Evolutionary conservation across 2,888 invertebrate genomes (phyloP), one percentile per base, ranked within the genome.

Genomic region (Graphium colonna): DNA sequence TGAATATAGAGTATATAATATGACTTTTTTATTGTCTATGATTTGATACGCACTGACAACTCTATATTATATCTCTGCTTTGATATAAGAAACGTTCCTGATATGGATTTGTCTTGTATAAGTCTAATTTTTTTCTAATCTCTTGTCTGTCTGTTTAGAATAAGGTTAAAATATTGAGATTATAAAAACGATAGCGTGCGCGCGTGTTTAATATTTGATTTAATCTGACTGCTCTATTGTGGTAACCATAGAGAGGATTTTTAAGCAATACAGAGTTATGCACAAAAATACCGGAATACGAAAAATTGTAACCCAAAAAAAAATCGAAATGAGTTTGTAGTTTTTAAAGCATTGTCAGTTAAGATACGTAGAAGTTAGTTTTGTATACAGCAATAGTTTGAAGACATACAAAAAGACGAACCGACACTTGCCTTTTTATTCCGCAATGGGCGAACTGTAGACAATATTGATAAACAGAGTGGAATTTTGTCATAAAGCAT

Each of bases 51-150:
- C 21, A 21, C 21, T 21, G 10, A 18, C 4, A 33, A 13, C 17
- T 44, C 45, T 43, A 33, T 39, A 45, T 46, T 46, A 38, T 16
- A 36, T 46, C 56, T 49, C 52, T 55, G 53, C 56, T 62, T 60
- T 49, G 64, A 60, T 51, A 36, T 48, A 47, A 52, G 42, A 69
- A 75, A 73, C n/a, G 83, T 85, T 83, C 83, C 82, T 85, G 76
- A 68, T 73, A 74, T 58, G 84, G 84, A 85, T 84, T 85, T 83
- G 81, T 82, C 73, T 68, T 69, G 21, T 3, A 39, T 64, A 68
- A 39, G n/a, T 50, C 55, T 66, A 60, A 65, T 64, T 68, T 69
- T 69, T 69, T 69, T 21, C 21, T 58, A 66, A 53, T 69, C 49
- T 66, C 69, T 65, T 63, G 69, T 62, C 57, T 56, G 58, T 56